A percentile compares a stretch with the other conserved stretches of the same genome.
Evolutionary conservation across 1,140 invertebrate species (phyloP).

Genomic region (Lasioglossum albipes): DNA sequence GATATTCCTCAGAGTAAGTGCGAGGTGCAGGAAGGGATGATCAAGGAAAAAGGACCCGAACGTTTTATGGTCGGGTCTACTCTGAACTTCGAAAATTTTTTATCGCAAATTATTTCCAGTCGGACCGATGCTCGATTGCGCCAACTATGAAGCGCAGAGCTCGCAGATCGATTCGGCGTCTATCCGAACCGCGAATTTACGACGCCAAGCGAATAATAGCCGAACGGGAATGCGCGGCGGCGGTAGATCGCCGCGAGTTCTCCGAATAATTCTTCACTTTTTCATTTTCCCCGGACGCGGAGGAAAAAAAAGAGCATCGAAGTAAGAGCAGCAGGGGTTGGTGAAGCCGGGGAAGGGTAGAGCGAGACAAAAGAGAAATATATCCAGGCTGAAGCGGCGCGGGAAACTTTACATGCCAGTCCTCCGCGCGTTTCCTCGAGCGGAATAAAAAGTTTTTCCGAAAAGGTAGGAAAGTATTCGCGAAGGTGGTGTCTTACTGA

Average conservation of each 20-base stretch:
- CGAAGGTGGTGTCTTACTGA: constrained; percentile 54
- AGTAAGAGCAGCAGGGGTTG: neutral
- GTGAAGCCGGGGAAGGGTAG: no score
- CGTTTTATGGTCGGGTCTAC: no score
- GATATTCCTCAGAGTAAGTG: no score
- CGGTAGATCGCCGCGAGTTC: neutral
- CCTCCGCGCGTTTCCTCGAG: constrained; percentile 27
- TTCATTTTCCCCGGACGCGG: constrained; percentile 18
- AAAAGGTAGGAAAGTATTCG: constrained; percentile 48
- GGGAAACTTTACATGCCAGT: constrained; percentile 39
- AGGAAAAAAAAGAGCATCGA: neutral
- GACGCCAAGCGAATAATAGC: constrained; percentile 15
- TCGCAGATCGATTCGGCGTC: neutral
- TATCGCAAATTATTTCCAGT: no score
- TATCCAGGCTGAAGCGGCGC: neutral
- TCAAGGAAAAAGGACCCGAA: no score
- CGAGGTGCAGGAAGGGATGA: no score
- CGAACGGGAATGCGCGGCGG: neutral
- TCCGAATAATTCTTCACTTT: constrained; percentile 22
- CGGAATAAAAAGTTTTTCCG: constrained; percentile 43
- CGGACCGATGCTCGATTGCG: no score
- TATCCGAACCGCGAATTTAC: constrained; percentile 15
- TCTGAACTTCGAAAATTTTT: no score
- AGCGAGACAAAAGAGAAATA: constrained; percentile 25
- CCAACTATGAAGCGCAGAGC: no score